Percentiles rank a stretch among this genome's conserved stretches.
These are phyloP conservation scores for Lasioglossum baleicum DNA, from an alignment of 1,140 invertebrate species.

Conservation along the genomic window DNA sequence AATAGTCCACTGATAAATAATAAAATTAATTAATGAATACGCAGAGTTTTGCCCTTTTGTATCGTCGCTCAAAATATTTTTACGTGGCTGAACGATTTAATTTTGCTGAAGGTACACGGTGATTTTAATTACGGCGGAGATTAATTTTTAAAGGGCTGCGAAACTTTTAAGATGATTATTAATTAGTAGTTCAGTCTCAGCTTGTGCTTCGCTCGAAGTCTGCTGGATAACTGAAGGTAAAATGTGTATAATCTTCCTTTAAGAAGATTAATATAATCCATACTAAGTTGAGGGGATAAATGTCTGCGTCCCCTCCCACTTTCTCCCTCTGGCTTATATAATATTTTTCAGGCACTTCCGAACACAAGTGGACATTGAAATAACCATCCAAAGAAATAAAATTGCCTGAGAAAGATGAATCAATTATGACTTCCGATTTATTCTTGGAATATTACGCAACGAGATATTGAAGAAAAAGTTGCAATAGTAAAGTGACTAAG, in stretches of 20 bases:
- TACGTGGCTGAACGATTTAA: no score
- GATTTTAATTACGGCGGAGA: no score
- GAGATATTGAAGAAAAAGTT: neutral
- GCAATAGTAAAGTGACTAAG: neutral
- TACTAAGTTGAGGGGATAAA: conserved; percentile 1
- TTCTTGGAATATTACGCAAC: neutral
- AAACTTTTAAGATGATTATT: neutral
- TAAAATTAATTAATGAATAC: no score
- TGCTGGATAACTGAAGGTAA: neutral
- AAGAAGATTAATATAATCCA: conserved; percentile 6
- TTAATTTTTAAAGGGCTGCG: neutral
- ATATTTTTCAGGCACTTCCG: neutral
- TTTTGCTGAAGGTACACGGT: no score
- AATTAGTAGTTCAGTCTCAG: neutral
- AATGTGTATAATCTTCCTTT: neutral
- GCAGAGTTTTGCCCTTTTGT: no score
- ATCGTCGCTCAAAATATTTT: no score
- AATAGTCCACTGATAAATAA: no score
- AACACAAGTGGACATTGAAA: neutral
- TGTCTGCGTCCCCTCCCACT: neutral
- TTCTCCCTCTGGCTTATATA: neutral
- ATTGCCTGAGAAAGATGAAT: neutral
- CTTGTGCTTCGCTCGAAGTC: neutral
- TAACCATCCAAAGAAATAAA: neutral
- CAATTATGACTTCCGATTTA: neutral